A percentile compares a stretch with the other conserved stretches of the same genome.
phyloP scores from a whole-genome alignment of 2,888 invertebrate species.

The Loripinus fragilis region DNA sequence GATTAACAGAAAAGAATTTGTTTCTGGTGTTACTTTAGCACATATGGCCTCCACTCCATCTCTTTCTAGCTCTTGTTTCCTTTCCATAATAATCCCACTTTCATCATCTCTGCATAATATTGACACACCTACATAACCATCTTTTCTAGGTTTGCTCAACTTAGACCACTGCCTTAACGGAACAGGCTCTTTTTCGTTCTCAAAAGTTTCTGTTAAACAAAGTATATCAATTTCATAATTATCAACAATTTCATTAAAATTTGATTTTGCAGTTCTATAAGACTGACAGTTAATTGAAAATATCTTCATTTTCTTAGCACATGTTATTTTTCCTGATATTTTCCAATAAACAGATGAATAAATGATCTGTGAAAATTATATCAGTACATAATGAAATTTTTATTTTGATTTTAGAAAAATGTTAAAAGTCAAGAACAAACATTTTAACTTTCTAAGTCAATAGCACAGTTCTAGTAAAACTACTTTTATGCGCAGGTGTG shows the following conservation, averaged over 20 bases:
- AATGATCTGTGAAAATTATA: too few species aligned
- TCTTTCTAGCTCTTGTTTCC: neutral
- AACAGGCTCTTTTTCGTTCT: neutral
- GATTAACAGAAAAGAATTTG: neutral
- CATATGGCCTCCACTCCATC: neutral
- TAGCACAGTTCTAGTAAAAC: too few species aligned
- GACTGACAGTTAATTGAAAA: neutral
- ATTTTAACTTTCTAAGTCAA: too few species aligned
- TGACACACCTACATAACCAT: slow-evolving; percentile 3
- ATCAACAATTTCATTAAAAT: neutral
- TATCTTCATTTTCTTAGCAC: slow-evolving; percentile 3
- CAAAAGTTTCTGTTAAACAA: slow-evolving; percentile 5
- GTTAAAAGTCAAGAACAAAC: too few species aligned
- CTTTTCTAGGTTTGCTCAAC: neutral
- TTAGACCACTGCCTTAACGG: neutral
- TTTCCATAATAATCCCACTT: neutral
- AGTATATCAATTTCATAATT: neutral
- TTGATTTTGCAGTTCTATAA: neutral
- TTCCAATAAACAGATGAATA: too few species aligned
- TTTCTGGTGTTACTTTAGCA: neutral
- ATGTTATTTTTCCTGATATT: neutral
- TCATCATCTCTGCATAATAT: neutral
- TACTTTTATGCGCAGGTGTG: too few species aligned
- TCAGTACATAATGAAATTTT: too few species aligned
- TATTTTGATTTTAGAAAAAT: too few species aligned